Percentiles rank a stretch among this genome's conserved stretches.
These are phyloP conservation scores for Drosophila jambulina DNA, from an alignment of 1,140 invertebrate species.

Conservation along the genomic window DNA sequence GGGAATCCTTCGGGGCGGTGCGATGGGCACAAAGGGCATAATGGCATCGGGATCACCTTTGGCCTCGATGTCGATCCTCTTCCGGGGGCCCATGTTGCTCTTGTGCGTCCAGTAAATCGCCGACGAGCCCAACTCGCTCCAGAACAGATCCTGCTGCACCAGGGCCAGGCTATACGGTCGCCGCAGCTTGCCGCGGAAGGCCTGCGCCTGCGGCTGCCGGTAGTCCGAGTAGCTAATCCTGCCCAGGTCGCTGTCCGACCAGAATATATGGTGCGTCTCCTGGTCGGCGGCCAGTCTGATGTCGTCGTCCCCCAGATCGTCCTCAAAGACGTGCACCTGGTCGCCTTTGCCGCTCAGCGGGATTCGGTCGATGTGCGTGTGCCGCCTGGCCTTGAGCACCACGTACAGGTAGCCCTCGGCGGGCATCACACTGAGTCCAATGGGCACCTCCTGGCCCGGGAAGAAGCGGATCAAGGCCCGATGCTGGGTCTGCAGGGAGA, in stretches of 20 bases:
- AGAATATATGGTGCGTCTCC: constrained; percentile 59
- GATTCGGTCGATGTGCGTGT: constrained; percentile 87
- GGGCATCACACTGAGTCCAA: constrained; percentile 88
- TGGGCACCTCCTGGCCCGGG: constrained; percentile 86
- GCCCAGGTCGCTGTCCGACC: constrained; percentile 75
- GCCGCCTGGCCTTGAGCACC: constrained; percentile 85
- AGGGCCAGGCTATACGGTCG: constrained; percentile 86
- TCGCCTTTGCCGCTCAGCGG: constrained; percentile 86
- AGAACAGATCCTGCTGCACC: constrained; percentile 87
- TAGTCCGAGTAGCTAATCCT: constrained; percentile 75
- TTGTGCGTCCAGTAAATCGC: constrained; percentile 88
- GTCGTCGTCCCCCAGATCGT: constrained; percentile 82
- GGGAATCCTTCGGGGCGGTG: constrained; percentile 46
- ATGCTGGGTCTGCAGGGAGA: constrained; percentile 86
- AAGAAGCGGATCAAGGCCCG: constrained; percentile 87
- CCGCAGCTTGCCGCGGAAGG: constrained; percentile 74
- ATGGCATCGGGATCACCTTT: constrained; percentile 20
- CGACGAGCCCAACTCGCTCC: constrained; percentile 86
- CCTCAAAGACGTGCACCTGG: constrained; percentile 86
- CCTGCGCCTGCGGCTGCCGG: constrained; percentile 65
- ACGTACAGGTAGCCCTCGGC: constrained; percentile 90
- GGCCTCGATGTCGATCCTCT: constrained; percentile 65
- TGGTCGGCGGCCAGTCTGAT: constrained; percentile 60
- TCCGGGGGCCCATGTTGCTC: constrained; percentile 77
- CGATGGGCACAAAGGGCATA: background rate